Evolutionary conservation across 2,797 vertebrate genomes (phyloP), one percentile per base, ranked within the genome.

Genomic region (Myotis myotis): DNA sequence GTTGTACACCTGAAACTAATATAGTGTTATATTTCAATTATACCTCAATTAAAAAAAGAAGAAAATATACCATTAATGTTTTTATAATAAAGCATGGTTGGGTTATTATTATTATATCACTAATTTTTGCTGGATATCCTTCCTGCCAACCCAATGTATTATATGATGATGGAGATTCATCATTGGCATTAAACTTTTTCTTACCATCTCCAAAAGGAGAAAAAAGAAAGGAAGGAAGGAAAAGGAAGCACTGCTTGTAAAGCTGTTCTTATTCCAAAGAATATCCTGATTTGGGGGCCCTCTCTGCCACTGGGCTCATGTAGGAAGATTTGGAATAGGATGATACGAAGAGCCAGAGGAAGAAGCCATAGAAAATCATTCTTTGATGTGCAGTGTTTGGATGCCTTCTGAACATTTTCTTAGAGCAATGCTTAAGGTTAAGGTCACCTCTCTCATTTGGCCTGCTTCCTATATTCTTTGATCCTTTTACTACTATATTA

Each of bases 211-310:
- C n/a, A 20, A 70, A 55, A 22, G 5, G n/a, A 33, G 10, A n/a
- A 36, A 53, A 30, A 47, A n/a, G 28, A 36, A 28, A 70, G 33
- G 2, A 36, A 15, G n/a, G 49, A 62, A 49, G 5, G 62, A n/a
- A 74, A 28, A 79, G 12, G 6, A 74, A 85, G 28, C 20, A 41
- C 10, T 12, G 4, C 3, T 57, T 28, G 10, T 13, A 57, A 7
- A 64, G n/a, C 2, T 87, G 6, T 10, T 86, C 15, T 81, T 44
- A 36, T 3, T 53, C 4, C 22, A 70, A 75, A 13, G 30, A 33
- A 6, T 11, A 28, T 62, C 9, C 13, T 41, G 28, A 22, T 23
- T 41, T 74, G 23, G 2, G 1, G 51, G 4, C 6, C 0, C 3
- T 15, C 28, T 72, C 51, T 87, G 44, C 9, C 28, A 30, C 16